Evolutionary conservation across 2,888 invertebrate species (phyloP).

Genomic region (Lasioglossum malachurum): DNA sequence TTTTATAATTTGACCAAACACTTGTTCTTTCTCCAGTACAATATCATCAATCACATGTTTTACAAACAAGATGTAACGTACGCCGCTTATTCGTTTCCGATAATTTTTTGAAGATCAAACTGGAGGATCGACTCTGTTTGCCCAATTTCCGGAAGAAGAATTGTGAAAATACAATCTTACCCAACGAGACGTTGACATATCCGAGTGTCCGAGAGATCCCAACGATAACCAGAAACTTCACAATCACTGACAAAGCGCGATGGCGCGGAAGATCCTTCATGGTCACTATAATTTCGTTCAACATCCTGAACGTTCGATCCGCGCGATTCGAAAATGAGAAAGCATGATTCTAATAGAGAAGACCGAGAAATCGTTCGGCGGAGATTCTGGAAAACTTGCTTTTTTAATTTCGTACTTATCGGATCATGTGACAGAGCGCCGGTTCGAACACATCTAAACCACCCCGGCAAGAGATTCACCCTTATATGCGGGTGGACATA

Average conservation of each 20-base stretch:
- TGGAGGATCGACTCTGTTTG: background rate
- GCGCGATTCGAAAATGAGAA: background rate
- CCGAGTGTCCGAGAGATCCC: constrained; percentile 40
- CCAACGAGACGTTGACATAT: constrained; percentile 45
- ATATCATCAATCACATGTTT: background rate
- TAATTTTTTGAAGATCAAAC: no score
- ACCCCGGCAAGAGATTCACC: constrained; percentile 74
- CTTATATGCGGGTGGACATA: constrained; percentile 77
- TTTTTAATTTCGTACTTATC: background rate
- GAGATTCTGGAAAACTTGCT: background rate
- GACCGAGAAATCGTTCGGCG: background rate
- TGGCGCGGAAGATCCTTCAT: constrained; percentile 39
- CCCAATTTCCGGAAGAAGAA: background rate
- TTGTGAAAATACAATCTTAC: constrained; percentile 40
- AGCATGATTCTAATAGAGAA: background rate
- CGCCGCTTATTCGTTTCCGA: background rate
- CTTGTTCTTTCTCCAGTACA: background rate
- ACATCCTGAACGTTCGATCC: background rate
- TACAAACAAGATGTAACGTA: background rate
- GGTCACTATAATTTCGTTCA: constrained; percentile 14
- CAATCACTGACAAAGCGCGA: constrained; percentile 24
- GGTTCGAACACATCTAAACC: constrained; percentile 75
- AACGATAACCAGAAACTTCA: constrained; percentile 39
- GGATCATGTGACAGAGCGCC: constrained; percentile 65
- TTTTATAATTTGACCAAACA: background rate